phyloP scores from a whole-genome alignment of 2,113 vertebrate genomes.

The Dromaius novaehollandiae region DNA sequence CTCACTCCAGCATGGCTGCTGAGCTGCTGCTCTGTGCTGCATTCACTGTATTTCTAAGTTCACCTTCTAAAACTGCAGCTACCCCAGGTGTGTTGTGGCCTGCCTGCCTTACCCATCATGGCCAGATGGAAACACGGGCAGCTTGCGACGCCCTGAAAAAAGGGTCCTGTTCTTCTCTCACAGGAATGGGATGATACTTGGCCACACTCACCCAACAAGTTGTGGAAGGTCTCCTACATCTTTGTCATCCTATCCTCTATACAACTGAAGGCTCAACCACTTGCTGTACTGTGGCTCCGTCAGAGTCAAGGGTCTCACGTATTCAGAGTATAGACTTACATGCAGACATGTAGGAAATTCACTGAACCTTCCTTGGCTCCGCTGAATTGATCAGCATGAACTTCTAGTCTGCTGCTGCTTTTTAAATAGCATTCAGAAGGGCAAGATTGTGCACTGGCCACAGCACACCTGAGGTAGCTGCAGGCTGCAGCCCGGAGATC shows the following conservation, averaged over 20 bases:
- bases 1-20: not conserved
- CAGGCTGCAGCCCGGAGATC: not conserved
- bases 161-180: not conserved
- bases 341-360: not conserved
- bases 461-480: not conserved
- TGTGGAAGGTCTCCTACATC: not conserved
- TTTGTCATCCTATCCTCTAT: not conserved
- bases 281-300: not conserved
- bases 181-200: not conserved
- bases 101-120: accelerated
- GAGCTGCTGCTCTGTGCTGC: not conserved
- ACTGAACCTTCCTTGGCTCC: not conserved
- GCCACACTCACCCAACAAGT: not conserved
- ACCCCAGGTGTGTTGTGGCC: accelerated
- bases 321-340: not conserved
- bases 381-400: not conserved
- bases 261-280: not conserved
- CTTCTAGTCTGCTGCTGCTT: not conserved
- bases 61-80: not conserved
- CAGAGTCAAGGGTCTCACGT: not conserved
- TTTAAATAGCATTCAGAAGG: not conserved
- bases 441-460: not conserved
- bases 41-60: not conserved
- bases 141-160: not conserved
- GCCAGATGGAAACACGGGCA: not conserved